phyloP scores from a whole-genome alignment of 2,888 invertebrate genomes.

The Habroteleia sp. region DNA sequence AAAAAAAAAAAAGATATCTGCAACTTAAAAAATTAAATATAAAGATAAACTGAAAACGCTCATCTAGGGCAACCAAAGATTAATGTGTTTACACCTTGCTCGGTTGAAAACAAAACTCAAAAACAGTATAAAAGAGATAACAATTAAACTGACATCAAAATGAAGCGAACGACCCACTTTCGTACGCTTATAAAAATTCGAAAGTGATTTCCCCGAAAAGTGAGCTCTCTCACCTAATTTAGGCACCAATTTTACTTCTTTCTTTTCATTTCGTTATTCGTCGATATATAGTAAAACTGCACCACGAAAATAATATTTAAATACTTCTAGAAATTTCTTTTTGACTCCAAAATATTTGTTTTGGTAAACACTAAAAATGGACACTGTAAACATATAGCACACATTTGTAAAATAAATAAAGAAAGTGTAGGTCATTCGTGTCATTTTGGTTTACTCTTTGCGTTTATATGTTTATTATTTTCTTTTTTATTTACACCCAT shows the following conservation, averaged over 20 bases:
- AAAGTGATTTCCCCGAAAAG: constrained; percentile 50
- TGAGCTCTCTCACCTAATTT: constrained; percentile 31
- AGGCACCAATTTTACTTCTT: constrained; percentile 6
- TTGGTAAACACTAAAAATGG: too few species aligned
- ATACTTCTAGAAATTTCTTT: too few species aligned
- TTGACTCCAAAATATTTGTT: too few species aligned
- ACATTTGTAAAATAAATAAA: too few species aligned
- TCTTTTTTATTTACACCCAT: too few species aligned
- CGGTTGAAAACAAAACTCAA: constrained; percentile 32
- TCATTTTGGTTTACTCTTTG: too few species aligned
- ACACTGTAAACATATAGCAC: too few species aligned
- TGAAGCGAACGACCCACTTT: constrained; percentile 44
- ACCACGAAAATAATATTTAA: too few species aligned
- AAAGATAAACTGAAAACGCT: neutral
- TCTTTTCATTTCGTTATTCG: neutral
- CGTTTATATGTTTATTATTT: too few species aligned
- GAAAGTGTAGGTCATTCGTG: too few species aligned
- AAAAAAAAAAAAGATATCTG: neutral
- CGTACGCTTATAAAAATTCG: constrained; percentile 44
- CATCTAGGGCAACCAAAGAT: constrained; percentile 25
- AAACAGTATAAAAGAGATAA: constrained; percentile 28
- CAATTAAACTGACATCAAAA: constrained; percentile 41
- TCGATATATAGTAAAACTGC: too few species aligned
- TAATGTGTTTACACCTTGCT: constrained; percentile 31
- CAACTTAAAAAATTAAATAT: neutral